These are phyloP conservation scores for Psittacula cyanocephala DNA, from an alignment of 2,113 vertebrate genomes.

Conservation along the genomic window DNA sequence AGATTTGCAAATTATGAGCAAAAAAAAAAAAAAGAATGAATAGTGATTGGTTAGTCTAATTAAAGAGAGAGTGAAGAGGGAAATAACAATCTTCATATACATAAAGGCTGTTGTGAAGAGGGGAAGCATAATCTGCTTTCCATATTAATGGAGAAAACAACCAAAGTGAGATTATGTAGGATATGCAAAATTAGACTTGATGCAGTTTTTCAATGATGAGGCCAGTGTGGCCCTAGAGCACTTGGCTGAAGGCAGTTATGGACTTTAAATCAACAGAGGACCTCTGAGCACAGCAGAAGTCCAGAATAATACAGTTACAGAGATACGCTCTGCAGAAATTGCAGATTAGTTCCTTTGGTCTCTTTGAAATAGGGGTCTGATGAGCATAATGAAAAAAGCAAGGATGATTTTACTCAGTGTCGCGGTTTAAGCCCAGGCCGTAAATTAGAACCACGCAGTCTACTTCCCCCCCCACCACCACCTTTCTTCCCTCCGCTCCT, in stretches of 20 bases:
- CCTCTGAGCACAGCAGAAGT: neutral
- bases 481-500: too few relatives aligned
- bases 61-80: neutral
- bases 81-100: neutral
- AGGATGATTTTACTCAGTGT: neutral
- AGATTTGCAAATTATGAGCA: neutral
- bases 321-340: neutral
- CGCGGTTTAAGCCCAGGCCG: too few relatives aligned
- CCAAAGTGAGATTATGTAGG: neutral
- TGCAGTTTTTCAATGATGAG: neutral
- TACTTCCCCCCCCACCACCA: too few relatives aligned
- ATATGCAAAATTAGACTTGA: neutral
- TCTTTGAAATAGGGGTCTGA: neutral
- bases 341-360: neutral
- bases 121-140: neutral
- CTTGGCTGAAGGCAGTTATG: neutral
- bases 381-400: neutral
- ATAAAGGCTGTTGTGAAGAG: neutral
- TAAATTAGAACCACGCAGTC: too few relatives aligned
- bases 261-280: neutral
- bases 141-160: neutral
- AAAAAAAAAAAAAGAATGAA: neutral
- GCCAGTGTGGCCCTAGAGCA: neutral
- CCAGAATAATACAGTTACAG: neutral
- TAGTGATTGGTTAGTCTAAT: neutral